Base-by-base conservation (phyloP, 2,888 invertebrate genomes). In the Caenorhabditis becei region DNA sequence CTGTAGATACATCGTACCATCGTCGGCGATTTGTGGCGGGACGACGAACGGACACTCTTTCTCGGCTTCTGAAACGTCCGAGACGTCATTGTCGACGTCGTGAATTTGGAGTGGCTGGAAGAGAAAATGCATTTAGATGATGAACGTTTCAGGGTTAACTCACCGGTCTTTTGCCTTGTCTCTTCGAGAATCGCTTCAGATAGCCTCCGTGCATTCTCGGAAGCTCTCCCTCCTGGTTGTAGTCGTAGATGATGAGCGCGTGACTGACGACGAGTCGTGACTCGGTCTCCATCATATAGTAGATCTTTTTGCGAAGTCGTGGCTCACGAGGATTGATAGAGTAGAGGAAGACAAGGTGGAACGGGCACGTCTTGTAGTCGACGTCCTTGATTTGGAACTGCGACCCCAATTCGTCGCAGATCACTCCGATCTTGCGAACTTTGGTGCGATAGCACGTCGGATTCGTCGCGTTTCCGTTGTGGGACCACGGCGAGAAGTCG, bases 401-500 rank as follows among this genome's bases (percentile, higher is more conserved):
- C 10, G 80, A 51, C 10, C 63, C 72, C n/a, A 20, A 11, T 0
- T 81, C 81, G 14, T 85, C 82, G 28, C 82, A 75, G 20, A 77
- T 32, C 10, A 83, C 71, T 58, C 83, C 85, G 16, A 80, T 59
- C 61, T 85, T 85, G 2, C 85, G 74, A 2, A 83, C 83, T 77
- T 85, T 85, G 4, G 85, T 83, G 1, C 85, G 80, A 53, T 85
- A 85, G 47, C 85, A 85, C 0, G 85, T 85, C 23, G 83, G 83
- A 47, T 83, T 82, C 16, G 78, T 74, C 14, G 82, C 78, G 23
- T 82, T 83, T 67, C 82, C 83, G 47, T 83, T 85, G 37, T 82
- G 82, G 14, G 82, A 83, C 87, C 87, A 87, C 16, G 87, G 87
- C 16, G 87, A 87, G 62, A 87, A 85, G 51, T 84, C 87, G 61